Conservation (phyloP, 1,140 invertebrate species). For the Campodea augens region DNA sequence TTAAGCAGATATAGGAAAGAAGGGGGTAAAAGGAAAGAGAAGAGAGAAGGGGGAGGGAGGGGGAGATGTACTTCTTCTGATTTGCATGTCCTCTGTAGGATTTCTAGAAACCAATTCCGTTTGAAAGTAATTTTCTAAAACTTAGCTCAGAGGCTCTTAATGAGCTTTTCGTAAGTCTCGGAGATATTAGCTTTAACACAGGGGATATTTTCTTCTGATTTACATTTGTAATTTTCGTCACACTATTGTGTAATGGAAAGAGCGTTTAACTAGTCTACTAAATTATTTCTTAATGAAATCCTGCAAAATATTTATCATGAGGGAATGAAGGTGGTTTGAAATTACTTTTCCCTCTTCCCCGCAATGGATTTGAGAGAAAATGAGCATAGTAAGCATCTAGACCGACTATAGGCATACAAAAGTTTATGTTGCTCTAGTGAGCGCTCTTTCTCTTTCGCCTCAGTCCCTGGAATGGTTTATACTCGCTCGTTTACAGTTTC, state of each 20-base stretch:
- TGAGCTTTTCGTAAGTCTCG: neutral
- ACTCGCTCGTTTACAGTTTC: no score
- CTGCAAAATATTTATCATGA: neutral
- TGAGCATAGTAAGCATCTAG: no score
- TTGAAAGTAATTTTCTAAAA: conserved; percentile 1
- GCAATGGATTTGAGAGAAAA: no score
- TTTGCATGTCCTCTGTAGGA: neutral
- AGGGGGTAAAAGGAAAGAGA: no score
- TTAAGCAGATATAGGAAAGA: no score
- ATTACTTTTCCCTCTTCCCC: no score
- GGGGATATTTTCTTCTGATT: neutral
- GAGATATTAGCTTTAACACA: neutral
- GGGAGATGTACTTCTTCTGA: neutral
- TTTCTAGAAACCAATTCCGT: neutral
- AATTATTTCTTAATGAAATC: conserved; percentile 1
- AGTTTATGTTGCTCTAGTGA: no score
- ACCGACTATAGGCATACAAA: no score
- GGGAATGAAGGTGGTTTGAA: no score
- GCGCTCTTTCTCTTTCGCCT: no score
- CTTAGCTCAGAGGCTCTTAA: neutral
- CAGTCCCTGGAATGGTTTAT: no score
- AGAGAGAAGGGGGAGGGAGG: no score
- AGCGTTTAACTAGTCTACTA: neutral
- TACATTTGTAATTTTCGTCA: neutral
- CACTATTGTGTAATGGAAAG: neutral